Evolutionary conservation across 2,113 vertebrate genomes (phyloP).

Genomic region (Myrmecobius fasciatus): DNA sequence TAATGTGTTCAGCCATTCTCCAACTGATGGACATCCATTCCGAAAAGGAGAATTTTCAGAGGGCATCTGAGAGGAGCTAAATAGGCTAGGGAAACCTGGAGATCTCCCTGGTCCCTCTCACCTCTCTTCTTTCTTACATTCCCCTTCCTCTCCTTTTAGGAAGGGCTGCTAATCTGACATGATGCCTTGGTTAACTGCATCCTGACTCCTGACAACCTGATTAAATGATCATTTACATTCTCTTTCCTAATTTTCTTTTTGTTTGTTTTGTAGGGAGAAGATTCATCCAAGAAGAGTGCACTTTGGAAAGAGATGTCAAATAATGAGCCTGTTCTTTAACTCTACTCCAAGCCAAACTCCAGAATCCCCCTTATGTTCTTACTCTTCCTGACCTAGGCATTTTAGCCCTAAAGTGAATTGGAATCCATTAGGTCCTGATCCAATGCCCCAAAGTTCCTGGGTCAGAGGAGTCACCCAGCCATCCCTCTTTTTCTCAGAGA

Average conservation of each 20-base stretch:
- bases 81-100: background rate
- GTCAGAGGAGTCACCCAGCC: background rate
- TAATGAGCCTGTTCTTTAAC: background rate
- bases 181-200: background rate
- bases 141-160: background rate
- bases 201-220: background rate
- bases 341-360: background rate
- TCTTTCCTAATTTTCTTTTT: background rate
- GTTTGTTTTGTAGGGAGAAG: conserved; percentile 1
- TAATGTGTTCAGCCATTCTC: too few relatives aligned
- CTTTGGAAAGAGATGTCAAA: background rate
- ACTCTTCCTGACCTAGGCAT: background rate
- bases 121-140: background rate
- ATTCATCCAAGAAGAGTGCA: background rate
- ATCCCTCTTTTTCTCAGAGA: background rate
- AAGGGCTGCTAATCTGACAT: background rate
- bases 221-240: background rate
- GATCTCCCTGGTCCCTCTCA: background rate
- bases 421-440: background rate
- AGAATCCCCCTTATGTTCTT: background rate
- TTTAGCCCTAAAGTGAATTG: background rate
- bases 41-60: too few relatives aligned
- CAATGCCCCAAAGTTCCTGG: background rate
- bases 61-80: background rate
- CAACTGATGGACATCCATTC: too few relatives aligned